Evolutionary conservation across 2,888 invertebrate species (phyloP).

Genomic region (Bombylius discolor): DNA sequence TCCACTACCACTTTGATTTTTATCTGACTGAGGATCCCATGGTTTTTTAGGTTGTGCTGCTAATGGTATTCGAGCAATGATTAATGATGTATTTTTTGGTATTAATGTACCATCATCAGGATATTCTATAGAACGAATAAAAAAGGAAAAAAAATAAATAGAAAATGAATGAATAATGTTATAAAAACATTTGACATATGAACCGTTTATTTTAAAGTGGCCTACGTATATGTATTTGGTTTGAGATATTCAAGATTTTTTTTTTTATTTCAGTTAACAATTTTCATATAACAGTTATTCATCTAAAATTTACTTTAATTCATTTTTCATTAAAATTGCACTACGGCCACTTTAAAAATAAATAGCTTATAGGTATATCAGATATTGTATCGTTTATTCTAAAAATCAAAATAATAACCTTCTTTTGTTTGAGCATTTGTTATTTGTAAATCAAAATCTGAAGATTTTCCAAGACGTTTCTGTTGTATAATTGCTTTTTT

Average conservation of each 20-base stretch:
- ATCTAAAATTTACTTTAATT: too few relatives aligned
- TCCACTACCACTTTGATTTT: slow-evolving; percentile 15
- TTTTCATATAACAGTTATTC: too few relatives aligned
- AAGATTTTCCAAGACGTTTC: slow-evolving; percentile 84
- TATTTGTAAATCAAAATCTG: slow-evolving; percentile 91
- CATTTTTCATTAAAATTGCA: too few relatives aligned
- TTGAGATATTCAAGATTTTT: too few relatives aligned
- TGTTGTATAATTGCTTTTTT: slow-evolving; percentile 91
- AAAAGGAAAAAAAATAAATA: neutral
- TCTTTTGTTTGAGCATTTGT: slow-evolving; percentile 95
- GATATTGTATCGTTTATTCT: too few relatives aligned
- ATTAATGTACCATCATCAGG: slow-evolving; percentile 80
- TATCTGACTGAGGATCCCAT: slow-evolving; percentile 47
- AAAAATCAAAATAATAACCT: slow-evolving; percentile 43
- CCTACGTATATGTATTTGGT: too few relatives aligned
- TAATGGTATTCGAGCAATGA: slow-evolving; percentile 85
- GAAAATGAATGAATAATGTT: neutral
- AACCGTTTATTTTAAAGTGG: too few relatives aligned
- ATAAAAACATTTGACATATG: neutral
- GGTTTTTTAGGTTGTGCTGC: slow-evolving; percentile 63
- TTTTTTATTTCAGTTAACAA: too few relatives aligned
- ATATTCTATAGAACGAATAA: slow-evolving; percentile 52
- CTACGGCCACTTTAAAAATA: too few relatives aligned
- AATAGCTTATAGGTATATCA: too few relatives aligned
- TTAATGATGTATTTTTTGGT: slow-evolving; percentile 93